A percentile compares a stretch with the other conserved stretches of the same genome.
Evolutionary conservation across 2,797 vertebrate species (phyloP).

Genomic region (Chiroxiphia lanceolata): DNA sequence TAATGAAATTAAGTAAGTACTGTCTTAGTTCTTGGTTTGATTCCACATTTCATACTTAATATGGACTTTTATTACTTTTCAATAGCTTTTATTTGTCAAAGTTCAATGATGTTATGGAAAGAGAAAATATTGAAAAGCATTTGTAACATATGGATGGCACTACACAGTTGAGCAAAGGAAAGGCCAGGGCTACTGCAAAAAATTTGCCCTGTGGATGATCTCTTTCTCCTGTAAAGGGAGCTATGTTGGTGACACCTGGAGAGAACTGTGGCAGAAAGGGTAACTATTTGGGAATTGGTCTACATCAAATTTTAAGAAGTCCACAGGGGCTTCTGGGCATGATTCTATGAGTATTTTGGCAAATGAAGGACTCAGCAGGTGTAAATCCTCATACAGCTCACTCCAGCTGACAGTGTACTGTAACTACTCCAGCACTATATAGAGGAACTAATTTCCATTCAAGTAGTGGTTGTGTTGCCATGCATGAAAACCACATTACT

Average conservation of each 20-base stretch:
- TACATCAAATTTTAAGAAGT: background rate
- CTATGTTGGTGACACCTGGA: background rate
- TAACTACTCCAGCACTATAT: background rate
- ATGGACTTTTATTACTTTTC: background rate
- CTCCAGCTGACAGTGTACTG: background rate
- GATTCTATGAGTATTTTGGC: background rate
- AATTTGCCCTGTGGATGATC: background rate
- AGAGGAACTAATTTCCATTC: background rate
- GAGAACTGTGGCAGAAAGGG: background rate
- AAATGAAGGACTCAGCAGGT: background rate
- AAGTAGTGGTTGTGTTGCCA: background rate
- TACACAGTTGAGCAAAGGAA: background rate
- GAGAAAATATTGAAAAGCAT: background rate
- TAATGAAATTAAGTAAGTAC: constrained; percentile 12
- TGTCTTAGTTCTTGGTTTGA: background rate
- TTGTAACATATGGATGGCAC: background rate
- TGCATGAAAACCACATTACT: background rate
- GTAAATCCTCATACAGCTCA: background rate
- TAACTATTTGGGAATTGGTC: background rate
- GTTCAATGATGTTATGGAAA: background rate
- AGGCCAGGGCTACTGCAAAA: background rate
- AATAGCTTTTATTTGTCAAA: constrained; percentile 21
- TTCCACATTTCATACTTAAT: background rate
- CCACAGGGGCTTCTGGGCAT: background rate
- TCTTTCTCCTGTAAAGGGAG: background rate